Conservation (phyloP, 2,113 vertebrate species). For the Dasyurus viverrinus region DNA sequence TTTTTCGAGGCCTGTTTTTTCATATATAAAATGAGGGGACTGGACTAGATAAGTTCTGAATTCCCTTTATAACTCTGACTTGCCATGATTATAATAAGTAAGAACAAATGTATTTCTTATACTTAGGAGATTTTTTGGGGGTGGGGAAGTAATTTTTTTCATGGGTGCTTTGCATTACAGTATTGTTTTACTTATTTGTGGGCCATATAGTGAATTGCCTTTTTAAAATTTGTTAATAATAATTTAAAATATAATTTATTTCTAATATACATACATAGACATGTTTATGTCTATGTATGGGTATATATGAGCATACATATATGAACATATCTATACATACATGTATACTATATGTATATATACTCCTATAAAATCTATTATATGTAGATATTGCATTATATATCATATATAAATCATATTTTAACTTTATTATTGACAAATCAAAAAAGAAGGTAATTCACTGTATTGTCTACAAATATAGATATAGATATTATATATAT, state of each 20-base stretch:
- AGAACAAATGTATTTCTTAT: background rate
- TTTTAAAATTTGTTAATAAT: background rate
- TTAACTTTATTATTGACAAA: too few relatives aligned
- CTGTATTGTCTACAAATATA: too few relatives aligned
- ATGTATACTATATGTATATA: too few relatives aligned
- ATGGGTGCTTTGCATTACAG: background rate
- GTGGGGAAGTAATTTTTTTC: background rate
- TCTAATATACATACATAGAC: too few relatives aligned
- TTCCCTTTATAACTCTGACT: background rate
- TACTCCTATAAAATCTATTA: too few relatives aligned
- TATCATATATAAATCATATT: too few relatives aligned
- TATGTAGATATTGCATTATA: too few relatives aligned
- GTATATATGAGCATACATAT: too few relatives aligned
- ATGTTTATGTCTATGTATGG: too few relatives aligned
- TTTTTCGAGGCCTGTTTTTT: background rate
- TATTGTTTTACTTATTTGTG: constrained; percentile 7
- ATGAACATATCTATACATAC: too few relatives aligned
- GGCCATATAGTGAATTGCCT: background rate
- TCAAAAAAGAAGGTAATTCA: too few relatives aligned
- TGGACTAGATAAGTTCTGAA: background rate
- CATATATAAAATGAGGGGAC: background rate
- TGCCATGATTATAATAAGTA: background rate
- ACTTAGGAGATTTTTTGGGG: background rate
- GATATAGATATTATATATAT: too few relatives aligned
- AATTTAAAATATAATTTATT: constrained; percentile 14